Percentiles rank a stretch among this genome's conserved stretches.
Conservation (phyloP, 2,888 invertebrate genomes). For the Plagiodera versicolora region DNA sequence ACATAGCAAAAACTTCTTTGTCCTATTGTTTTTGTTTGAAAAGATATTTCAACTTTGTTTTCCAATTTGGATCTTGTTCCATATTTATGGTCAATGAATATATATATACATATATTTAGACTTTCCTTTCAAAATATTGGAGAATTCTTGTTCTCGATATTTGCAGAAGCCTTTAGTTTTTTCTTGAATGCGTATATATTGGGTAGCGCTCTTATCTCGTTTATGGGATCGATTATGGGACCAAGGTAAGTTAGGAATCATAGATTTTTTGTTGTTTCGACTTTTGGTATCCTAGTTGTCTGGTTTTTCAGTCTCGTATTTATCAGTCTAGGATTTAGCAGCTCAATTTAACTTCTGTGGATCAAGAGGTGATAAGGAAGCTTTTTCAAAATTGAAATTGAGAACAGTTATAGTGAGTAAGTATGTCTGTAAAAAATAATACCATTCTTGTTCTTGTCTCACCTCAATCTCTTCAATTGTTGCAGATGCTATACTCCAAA, state of each 20-base stretch:
- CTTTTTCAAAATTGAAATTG: no score
- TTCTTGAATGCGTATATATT: background rate
- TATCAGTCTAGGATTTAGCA: no score
- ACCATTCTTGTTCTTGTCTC: background rate
- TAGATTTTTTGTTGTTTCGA: background rate
- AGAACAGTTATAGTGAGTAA: slow-evolving; percentile 7
- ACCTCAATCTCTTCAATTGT: background rate
- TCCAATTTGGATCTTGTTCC: no score
- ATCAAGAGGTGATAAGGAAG: slow-evolving; percentile 9
- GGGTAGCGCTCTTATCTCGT: background rate
- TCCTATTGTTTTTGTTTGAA: no score
- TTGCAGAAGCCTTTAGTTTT: background rate
- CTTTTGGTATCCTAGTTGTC: background rate
- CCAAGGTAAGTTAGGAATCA: background rate
- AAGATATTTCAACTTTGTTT: no score
- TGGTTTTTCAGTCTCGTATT: background rate
- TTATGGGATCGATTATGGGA: background rate
- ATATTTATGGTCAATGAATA: no score
- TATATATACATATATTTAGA: no score
- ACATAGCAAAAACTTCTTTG: no score
- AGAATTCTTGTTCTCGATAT: background rate
- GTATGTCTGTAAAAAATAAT: background rate
- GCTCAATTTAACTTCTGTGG: slow-evolving; percentile 6
- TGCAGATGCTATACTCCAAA: background rate
- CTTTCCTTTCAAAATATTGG: no score